Percentiles rank a stretch among this genome's conserved stretches.
These are phyloP conservation scores for Neotragus pygmaeus DNA, from an alignment of 2,113 vertebrate genomes.

Conservation along the genomic window DNA sequence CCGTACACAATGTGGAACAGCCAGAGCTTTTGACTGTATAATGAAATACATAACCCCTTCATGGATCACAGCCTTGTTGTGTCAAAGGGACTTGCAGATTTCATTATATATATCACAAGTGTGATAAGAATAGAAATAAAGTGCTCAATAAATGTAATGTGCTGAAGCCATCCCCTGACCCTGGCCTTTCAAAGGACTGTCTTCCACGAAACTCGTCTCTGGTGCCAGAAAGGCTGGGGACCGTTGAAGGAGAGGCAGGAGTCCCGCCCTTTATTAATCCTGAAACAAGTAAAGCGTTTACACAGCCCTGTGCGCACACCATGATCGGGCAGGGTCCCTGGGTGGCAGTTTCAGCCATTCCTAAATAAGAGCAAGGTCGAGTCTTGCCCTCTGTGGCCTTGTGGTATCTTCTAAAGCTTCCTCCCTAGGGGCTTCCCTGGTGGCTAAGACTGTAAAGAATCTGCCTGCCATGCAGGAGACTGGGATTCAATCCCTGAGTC, in stretches of 20 bases:
- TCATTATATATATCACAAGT: not conserved
- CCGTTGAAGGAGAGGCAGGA: not conserved
- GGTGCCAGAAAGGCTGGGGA: not conserved
- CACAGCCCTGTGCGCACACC: accelerated
- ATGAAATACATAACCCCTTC: not conserved
- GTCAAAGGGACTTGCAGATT: not conserved
- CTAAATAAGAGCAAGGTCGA: not conserved
- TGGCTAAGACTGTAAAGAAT: not conserved
- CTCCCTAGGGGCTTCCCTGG: accelerated
- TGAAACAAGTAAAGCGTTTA: not conserved
- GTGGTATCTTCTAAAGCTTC: not conserved
- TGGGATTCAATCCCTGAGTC: not conserved
- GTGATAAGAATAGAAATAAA: not conserved
- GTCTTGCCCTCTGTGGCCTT: not conserved
- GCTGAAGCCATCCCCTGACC: not conserved
- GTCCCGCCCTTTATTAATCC: not conserved
- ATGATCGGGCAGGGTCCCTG: not conserved
- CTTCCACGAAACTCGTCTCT: not conserved
- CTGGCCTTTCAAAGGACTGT: not conserved
- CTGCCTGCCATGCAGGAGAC: not conserved
- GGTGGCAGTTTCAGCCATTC: not conserved
- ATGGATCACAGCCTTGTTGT: not conserved
- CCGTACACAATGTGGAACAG: not conserved
- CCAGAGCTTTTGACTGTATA: not conserved
- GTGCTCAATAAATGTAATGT: not conserved